phyloP scores from a whole-genome alignment of 30 jellyfish, hydroid and myxozoan species.

The Turritopsis rubra region DNA sequence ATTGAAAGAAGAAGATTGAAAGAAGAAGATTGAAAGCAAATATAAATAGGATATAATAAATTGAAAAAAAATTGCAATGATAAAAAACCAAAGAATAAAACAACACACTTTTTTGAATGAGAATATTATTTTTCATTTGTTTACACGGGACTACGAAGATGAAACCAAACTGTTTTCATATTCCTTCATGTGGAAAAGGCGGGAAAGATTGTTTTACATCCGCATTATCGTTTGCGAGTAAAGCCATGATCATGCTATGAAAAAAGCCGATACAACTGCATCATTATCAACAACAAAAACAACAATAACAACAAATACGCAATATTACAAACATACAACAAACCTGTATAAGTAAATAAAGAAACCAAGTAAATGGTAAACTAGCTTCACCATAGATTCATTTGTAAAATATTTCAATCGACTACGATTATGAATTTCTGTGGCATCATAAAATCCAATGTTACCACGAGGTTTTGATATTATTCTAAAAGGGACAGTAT shows the following conservation, averaged over 20 bases:
- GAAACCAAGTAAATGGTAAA: conserved; percentile 56
- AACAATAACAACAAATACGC: not conserved
- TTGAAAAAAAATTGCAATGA: no score
- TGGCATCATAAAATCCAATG: conserved; percentile 55
- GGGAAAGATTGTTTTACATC: not conserved
- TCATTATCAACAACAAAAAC: not conserved
- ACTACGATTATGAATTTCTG: conserved; percentile 69
- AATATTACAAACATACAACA: conserved; percentile 47
- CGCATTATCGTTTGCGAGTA: not conserved
- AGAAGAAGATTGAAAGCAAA: no score
- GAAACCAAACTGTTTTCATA: not conserved
- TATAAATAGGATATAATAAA: no score
- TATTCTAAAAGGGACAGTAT: conserved; percentile 29
- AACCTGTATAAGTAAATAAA: conserved; percentile 65
- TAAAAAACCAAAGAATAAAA: not conserved
- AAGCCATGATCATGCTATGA: not conserved
- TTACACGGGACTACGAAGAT: not conserved
- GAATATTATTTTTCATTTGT: not conserved
- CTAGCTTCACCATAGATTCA: conserved; percentile 69
- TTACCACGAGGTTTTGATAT: conserved; percentile 37
- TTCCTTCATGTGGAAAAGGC: conserved; percentile 13
- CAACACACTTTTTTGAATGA: no score
- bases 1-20: no score
- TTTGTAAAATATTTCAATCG: conserved; percentile 32
- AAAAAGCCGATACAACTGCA: not conserved